Conservation (phyloP, 1,140 invertebrate species). For the Oryctes rhinoceros region DNA sequence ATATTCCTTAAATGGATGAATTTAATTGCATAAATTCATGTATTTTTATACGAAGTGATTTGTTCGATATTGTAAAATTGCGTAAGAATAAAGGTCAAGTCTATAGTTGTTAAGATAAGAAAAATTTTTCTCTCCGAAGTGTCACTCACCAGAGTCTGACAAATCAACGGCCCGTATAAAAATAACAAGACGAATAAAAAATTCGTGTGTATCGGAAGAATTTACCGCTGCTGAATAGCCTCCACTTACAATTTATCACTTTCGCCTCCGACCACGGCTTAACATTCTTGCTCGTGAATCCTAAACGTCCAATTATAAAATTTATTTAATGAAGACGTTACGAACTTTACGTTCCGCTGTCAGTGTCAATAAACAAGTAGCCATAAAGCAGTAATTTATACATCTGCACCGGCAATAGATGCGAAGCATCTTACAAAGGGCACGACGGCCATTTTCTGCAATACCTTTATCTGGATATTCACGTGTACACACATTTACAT, state of each 20-base stretch:
- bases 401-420: neutral
- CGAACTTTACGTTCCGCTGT: conserved; percentile 1
- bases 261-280: neutral
- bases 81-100: too few relatives aligned
- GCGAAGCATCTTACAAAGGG: neutral
- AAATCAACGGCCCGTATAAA: too few relatives aligned
- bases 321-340: conserved; percentile 33
- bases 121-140: too few relatives aligned
- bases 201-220: too few relatives aligned
- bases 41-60: too few relatives aligned
- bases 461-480: neutral
- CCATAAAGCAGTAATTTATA: conserved; percentile 32
- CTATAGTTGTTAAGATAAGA: too few relatives aligned
- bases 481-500: neutral
- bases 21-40: too few relatives aligned
- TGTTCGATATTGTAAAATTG: too few relatives aligned
- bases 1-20: too few relatives aligned
- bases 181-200: too few relatives aligned
- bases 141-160: too few relatives aligned
- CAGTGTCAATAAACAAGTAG: conserved; percentile 34
- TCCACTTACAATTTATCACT: neutral
- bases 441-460: neutral
- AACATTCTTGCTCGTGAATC: conserved; percentile 4
- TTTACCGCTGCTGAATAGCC: neutral
- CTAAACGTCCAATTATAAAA: conserved; percentile 18